phyloP scores from a whole-genome alignment of 2,888 invertebrate genomes.

The Drosophila limbata region DNA sequence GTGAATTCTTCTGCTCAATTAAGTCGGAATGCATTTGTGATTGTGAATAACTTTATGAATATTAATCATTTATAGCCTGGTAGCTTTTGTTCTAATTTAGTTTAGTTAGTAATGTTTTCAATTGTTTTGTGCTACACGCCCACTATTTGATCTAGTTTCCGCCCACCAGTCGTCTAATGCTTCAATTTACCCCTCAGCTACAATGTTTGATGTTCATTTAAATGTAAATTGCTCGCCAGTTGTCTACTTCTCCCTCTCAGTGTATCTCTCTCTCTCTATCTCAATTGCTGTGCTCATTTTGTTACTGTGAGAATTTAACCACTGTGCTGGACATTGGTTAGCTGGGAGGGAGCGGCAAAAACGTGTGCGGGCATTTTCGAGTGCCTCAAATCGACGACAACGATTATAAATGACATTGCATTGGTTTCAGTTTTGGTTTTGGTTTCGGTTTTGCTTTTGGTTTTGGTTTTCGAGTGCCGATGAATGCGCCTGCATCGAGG shows the following conservation, averaged over 20 bases:
- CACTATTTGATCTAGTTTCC: constrained; percentile 47
- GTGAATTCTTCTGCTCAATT: constrained; percentile 57
- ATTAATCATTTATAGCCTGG: constrained; percentile 13
- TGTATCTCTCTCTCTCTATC: constrained; percentile 10
- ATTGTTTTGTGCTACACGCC: constrained; percentile 62
- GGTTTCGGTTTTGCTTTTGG: constrained; percentile 36
- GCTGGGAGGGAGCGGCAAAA: background rate
- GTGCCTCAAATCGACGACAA: constrained; percentile 49
- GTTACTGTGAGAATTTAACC: constrained; percentile 45
- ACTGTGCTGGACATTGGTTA: constrained; percentile 47
- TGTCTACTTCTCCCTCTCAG: constrained; percentile 9
- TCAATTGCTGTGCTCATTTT: constrained; percentile 18
- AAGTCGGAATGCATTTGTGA: constrained; percentile 16
- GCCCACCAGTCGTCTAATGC: constrained; percentile 56
- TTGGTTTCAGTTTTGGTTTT: constrained; percentile 47
- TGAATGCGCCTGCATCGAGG: constrained; percentile 72
- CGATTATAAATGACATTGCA: constrained; percentile 81
- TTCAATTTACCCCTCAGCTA: constrained; percentile 44
- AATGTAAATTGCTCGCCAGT: constrained; percentile 65
- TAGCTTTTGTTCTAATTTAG: constrained; percentile 9
- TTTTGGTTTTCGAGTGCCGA: constrained; percentile 15
- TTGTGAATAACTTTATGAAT: background rate
- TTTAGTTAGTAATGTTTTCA: constrained; percentile 41
- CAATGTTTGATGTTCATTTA: constrained; percentile 49
- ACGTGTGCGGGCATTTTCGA: constrained; percentile 17